Percentiles rank a stretch among this genome's conserved stretches.
Evolutionary conservation across 2,113 vertebrate species (phyloP).

Genomic region (Menura novaehollandiae): DNA sequence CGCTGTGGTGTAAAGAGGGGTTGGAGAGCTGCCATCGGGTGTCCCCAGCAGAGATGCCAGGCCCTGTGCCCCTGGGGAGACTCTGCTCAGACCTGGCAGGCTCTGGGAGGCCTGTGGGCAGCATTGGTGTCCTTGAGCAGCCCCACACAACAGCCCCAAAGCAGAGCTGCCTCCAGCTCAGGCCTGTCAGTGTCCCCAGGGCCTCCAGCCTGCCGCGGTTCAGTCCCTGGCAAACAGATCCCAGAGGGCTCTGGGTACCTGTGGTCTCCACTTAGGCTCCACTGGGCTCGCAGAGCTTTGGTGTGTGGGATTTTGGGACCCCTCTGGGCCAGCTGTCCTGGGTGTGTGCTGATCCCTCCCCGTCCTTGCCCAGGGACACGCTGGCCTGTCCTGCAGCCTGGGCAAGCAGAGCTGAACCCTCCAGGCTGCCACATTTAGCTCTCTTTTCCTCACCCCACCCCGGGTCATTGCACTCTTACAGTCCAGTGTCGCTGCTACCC

Average conservation of each 20-base stretch:
- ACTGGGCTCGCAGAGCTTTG: neutral
- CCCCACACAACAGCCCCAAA: neutral
- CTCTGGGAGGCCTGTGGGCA: neutral
- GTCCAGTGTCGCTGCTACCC: neutral
- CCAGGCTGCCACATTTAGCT: neutral
- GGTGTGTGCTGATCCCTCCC: neutral
- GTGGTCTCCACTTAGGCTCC: neutral
- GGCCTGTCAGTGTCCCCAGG: neutral
- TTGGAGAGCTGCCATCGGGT: neutral
- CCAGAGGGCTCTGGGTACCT: neutral
- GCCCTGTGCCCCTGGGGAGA: neutral
- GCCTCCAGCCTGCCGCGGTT: neutral
- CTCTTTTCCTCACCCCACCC: neutral
- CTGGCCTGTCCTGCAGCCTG: neutral
- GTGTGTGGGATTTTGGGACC: neutral
- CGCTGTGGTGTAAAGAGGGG: neutral
- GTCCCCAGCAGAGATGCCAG: neutral
- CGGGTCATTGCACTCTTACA: neutral
- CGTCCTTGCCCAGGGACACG: accelerated
- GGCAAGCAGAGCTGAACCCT: neutral
- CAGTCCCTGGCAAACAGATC: neutral
- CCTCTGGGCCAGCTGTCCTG: neutral
- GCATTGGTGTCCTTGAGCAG: neutral
- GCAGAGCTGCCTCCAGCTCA: neutral
- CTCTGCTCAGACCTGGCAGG: neutral